phyloP scores from a whole-genome alignment of 2,888 invertebrate species.

The Trichopria drosophilae region DNA sequence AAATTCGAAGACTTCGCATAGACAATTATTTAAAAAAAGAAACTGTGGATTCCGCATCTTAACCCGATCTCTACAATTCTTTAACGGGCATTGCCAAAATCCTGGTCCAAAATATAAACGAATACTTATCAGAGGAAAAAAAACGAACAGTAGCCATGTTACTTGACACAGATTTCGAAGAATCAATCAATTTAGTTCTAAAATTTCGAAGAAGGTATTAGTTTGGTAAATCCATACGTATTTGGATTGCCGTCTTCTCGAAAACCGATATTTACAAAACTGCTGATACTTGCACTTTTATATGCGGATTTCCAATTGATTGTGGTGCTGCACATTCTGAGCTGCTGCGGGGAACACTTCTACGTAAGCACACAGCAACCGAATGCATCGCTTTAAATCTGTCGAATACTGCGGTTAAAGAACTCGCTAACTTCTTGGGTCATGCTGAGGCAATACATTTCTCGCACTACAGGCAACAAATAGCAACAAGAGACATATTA shows the following conservation, averaged over 20 bases:
- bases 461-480: slow-evolving; percentile 2
- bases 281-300: slow-evolving; percentile 11
- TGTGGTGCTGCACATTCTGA: slow-evolving; percentile 4
- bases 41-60: neutral
- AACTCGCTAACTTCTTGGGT: slow-evolving; percentile 11
- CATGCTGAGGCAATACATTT: slow-evolving; percentile 14
- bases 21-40: slow-evolving; percentile 12
- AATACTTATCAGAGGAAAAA: slow-evolving; percentile 13
- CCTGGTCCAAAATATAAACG: too few relatives aligned
- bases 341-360: slow-evolving; percentile 1
- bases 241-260: slow-evolving; percentile 2
- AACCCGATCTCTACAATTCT: slow-evolving; percentile 7
- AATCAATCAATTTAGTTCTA: neutral
- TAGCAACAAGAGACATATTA: slow-evolving; percentile 4
- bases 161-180: neutral
- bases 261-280: too few relatives aligned
- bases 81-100: too few relatives aligned
- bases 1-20: slow-evolving; percentile 12
- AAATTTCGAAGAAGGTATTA: neutral
- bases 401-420: neutral
- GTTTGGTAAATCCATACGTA: slow-evolving; percentile 7
- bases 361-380: slow-evolving; percentile 23
- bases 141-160: slow-evolving; percentile 6
- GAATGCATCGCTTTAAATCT: neutral
- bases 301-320: neutral